Base-by-base conservation (phyloP, 2,888 invertebrate genomes). In the Rhagonycha fulva region DNA sequence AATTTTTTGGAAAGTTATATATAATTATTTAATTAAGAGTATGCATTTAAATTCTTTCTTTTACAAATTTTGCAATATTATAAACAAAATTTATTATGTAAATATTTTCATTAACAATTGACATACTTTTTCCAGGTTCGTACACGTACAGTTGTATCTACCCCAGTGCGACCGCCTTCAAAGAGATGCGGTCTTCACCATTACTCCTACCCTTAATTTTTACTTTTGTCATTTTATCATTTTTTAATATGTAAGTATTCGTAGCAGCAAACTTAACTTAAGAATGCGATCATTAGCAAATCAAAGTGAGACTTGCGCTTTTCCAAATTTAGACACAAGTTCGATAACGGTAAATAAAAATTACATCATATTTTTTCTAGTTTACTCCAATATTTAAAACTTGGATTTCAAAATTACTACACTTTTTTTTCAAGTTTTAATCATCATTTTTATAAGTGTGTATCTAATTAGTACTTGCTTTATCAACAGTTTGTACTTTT, bases 131-230 rank as follows among this genome's bases (percentile, higher is more conserved):
- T 69, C n/a, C 32, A 77, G 77, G 72, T 62, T 74, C 68, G 62
- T 24, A 19, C 32, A 14, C 72, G 74, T 23, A 62, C 67, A 67
- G 63, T 60, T 62, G 62, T 14, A 62, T 70, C 75, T 63, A 75
- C 74, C 63, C 63, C 69, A 67, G 74, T 77, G 72, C 62, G 32
- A 70, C 32, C 60, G 72, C 75, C 77, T 75, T 66, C 71, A 62
- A 68, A 70, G 76, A 75, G 67, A 80, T 80, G 79, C 72, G 76
- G 75, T 73, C 74, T 72, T 62, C 78, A 71, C 73, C 76, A 76
- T 19, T 78, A 72, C 23, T 66, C 63, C 26, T 78, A 14, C 70
- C 71, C 70, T 62, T 76, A 72, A 63, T 74, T 70, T 72, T 76
- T 68, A 62, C 62, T 24, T 62, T 76, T 23, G 61, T 74, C 14